Base-by-base conservation (phyloP, 2,113 vertebrate genomes). In the Eptatretus burgeri region DNA sequence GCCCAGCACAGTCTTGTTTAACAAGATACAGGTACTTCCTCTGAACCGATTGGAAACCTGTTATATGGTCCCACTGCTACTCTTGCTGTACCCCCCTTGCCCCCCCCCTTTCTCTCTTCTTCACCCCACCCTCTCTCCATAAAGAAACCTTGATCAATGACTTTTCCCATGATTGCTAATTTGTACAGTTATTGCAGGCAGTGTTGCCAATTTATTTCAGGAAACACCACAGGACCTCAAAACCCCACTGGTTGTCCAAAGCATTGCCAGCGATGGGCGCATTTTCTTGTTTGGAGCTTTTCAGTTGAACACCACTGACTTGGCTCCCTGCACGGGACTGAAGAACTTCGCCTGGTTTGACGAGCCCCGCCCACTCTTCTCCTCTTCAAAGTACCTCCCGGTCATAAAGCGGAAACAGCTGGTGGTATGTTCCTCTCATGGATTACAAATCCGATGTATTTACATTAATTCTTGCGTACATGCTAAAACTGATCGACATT, bases 281-380 rank as follows among this genome's bases (percentile, higher is more conserved):
- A 41, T 75, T 14, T 89, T 89, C 75, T 79, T 84, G 51, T 88
- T 83, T 14, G 62, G 82, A 69, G 76, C 84, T 60, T 81, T 88
- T 71, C 85, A 89, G 75, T 76, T 89, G 66, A 89, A 88, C 71
- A 89, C 82, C 51, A 81, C 82, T 13, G 78, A 81, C 64, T 73
- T 89, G 1, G 68, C 69, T 16, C 70, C 75, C 27, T 74, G 73
- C 0, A 70, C 73, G 2, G 82, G 85, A 1, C 11, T 85, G 62
- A 87, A 87, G 72, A 89, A 89, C 67, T 70, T 81, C 16, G 75
- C 75, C 16, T 89, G 85, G 84, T 65, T 87, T 66, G 83, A 87
- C 5, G 67, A 72, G 14, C 78, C 83, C 64, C 77, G 74, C 1
- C 71, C 72, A 2, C 75, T 89, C 13, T 89, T 85, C 49, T 78